Percentiles rank a stretch among this genome's conserved stretches.
phyloP scores from a whole-genome alignment of 23 tunicate species.

The Pegea sp. region DNA sequence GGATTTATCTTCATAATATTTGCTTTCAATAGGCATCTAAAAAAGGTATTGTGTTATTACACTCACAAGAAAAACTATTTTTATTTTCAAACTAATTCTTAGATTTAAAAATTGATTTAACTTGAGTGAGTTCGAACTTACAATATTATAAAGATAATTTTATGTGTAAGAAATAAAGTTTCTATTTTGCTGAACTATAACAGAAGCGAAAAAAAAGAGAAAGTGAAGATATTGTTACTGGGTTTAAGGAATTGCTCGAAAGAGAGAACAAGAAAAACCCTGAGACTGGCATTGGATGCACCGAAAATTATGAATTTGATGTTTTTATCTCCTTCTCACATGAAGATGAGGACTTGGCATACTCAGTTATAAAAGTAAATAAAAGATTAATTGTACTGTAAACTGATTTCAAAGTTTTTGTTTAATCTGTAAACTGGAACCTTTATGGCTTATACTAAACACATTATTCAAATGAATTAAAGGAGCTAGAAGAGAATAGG shows the following conservation, averaged over 20 bases:
- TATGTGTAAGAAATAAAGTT: too few relatives aligned
- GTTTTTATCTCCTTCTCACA: constrained; percentile 55
- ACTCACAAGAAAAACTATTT: too few relatives aligned
- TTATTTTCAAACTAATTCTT: too few relatives aligned
- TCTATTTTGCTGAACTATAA: background rate
- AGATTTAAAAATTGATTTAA: too few relatives aligned
- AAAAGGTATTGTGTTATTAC: too few relatives aligned
- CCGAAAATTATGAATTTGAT: constrained; percentile 14
- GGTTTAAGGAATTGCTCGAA: constrained; percentile 47
- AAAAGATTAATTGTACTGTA: background rate
- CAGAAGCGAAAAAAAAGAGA: constrained; percentile 48
- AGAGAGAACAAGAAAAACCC: constrained; percentile 18
- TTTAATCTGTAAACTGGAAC: background rate
- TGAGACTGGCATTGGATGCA: constrained; percentile 3
- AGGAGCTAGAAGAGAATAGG: constrained; percentile 60
- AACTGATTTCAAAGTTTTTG: background rate
- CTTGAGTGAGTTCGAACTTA: too few relatives aligned
- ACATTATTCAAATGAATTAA: background rate
- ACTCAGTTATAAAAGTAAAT: constrained; percentile 36
- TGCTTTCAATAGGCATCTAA: too few relatives aligned
- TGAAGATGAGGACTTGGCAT: constrained; percentile 47
- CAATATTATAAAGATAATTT: too few relatives aligned
- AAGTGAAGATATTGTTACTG: constrained; percentile 42
- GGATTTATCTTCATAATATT: too few relatives aligned
- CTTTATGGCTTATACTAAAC: background rate